Evolutionary conservation across 2,888 invertebrate species (phyloP), one percentile per base, ranked within the genome.

Genomic region (Holacanthella duospinosa): DNA sequence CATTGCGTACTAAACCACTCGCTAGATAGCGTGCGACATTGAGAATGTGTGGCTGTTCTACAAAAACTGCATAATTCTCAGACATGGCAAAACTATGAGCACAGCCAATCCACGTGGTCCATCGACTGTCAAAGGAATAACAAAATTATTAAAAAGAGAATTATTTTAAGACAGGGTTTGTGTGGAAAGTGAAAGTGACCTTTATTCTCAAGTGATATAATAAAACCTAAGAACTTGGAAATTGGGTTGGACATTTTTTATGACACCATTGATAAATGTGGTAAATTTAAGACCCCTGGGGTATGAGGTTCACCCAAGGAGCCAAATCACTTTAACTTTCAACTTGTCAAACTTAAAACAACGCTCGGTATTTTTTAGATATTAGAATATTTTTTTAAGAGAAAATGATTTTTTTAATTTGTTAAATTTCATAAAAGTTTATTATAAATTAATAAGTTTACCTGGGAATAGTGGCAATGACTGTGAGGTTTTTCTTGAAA

Each of bases 1-100:
- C 59, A 44, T 59, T 59, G 2, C 48, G 43, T 6, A 44, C 19
- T 25, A 59, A 25, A 27, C 59, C 59, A 48, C 16, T 21, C 6
- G 59, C 29, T 2, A 59, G 21, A 28, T 36, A 59, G 67, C 77
- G 77, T 26, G 77, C 66, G 16, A 76, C 73, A 70, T 77, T 79
- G 56, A 79, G 73, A 1, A 76, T 68, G 43, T 80, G 70, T 0
- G 82, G 80, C 65, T 79, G 80, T 70, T 82, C 82, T 55, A 81
- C 74, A 61, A 81, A 76, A 16, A 82, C 74, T 36, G 80, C 74
- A 74, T 79, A 80, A 66, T 81, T 79, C 64, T 81, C 78, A 1
- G 80, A 78, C 75, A 82, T 77, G n/a, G 77, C 80, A 69, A 82
- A 82, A 67, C 80, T 80, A 74, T 82, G 82, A 68, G 44, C 62